These are phyloP conservation scores for Phoxinus phoxinus DNA, from an alignment of 2,113 vertebrate species.

Conservation along the genomic window DNA sequence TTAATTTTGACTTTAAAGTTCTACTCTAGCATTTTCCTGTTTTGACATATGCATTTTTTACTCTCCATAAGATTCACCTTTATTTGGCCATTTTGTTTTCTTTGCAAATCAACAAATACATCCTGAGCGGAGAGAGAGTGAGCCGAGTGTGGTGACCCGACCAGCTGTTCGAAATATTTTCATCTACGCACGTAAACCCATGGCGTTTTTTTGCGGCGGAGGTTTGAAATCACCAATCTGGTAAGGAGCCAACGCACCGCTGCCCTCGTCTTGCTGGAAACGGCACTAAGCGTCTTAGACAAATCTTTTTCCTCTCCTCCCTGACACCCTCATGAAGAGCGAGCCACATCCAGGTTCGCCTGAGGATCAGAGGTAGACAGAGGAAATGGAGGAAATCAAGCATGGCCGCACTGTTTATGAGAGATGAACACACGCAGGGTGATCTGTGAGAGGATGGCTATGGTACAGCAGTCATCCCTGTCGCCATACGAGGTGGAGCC, in stretches of 20 bases:
- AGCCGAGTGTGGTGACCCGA: slow-evolving; percentile 22
- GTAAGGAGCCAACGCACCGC: slow-evolving; percentile 13
- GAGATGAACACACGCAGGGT: slow-evolving; percentile 15
- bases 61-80: slow-evolving; percentile 1
- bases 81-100: slow-evolving; percentile 38
- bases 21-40: slow-evolving; percentile 6
- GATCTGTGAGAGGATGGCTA: slow-evolving; percentile 29
- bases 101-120: slow-evolving; percentile 43
- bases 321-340: slow-evolving; percentile 11
- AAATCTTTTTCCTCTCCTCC: slow-evolving; percentile 19
- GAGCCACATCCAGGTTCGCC: background rate
- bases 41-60: slow-evolving; percentile 21
- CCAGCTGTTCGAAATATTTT: slow-evolving; percentile 48
- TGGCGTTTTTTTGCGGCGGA: background rate
- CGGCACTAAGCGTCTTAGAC: slow-evolving; percentile 11
- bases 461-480: slow-evolving; percentile 44
- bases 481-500: slow-evolving; percentile 15
- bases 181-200: slow-evolving; percentile 33
- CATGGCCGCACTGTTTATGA: slow-evolving; percentile 27
- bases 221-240: slow-evolving; percentile 22
- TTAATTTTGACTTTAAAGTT: background rate
- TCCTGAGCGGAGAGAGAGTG: slow-evolving; percentile 34
- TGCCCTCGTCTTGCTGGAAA: slow-evolving; percentile 24
- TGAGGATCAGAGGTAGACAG: slow-evolving; percentile 20
- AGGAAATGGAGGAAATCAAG: slow-evolving; percentile 37